A percentile compares a stretch with the other conserved stretches of the same genome.
These are phyloP conservation scores for Macropis europaea DNA, from an alignment of 2,888 invertebrate genomes.

Conservation along the genomic window DNA sequence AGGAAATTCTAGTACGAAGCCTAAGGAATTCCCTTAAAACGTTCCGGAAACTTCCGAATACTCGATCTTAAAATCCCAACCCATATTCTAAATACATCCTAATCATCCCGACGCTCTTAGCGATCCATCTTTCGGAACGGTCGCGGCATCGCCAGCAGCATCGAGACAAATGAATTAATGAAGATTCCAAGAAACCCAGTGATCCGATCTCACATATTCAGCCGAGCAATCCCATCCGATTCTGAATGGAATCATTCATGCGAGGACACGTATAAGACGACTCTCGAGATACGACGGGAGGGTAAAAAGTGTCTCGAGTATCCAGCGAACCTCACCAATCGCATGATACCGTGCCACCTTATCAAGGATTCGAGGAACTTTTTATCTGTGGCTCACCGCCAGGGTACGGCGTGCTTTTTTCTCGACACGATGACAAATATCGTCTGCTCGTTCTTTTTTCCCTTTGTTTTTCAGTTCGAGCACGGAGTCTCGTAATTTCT, in stretches of 20 bases:
- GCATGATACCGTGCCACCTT: slow-evolving; percentile 28
- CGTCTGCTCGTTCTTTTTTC: too few species aligned
- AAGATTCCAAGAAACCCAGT: slow-evolving; percentile 19
- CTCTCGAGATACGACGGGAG: slow-evolving; percentile 14
- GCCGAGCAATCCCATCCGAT: slow-evolving; percentile 40
- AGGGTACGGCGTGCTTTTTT: not conserved
- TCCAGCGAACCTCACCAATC: slow-evolving; percentile 19
- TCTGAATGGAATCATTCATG: slow-evolving; percentile 74
- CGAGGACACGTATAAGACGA: slow-evolving; percentile 43
- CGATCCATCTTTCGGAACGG: too few species aligned
- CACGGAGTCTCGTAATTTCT: too few species aligned
- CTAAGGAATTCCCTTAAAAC: too few species aligned
- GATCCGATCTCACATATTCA: slow-evolving; percentile 39
- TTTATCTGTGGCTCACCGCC: slow-evolving; percentile 14
- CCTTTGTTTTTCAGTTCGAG: too few species aligned
- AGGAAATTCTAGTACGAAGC: too few species aligned
- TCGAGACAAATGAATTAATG: not conserved
- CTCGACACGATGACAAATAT: not conserved
- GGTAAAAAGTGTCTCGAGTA: slow-evolving; percentile 25
- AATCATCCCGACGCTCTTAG: too few species aligned
- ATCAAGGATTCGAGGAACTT: slow-evolving; percentile 35
- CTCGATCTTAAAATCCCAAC: too few species aligned
- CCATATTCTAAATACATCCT: too few species aligned
- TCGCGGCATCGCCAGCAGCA: not conserved
- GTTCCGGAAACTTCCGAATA: too few species aligned